Conservation (phyloP, 2,888 invertebrate species). For the Epistrophe grossulariae region DNA sequence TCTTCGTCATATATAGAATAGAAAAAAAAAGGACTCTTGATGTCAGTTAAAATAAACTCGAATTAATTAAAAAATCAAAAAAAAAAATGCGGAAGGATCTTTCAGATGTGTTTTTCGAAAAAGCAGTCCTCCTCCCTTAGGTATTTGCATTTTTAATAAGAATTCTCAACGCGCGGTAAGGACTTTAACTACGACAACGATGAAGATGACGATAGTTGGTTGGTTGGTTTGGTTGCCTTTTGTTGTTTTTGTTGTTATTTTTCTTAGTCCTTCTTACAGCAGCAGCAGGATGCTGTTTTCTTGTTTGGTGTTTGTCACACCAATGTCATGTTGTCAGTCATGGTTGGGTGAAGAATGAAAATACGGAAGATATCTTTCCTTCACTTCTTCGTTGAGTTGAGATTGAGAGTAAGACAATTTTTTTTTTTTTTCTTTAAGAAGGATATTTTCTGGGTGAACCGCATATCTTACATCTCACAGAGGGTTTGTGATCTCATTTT, state of each 20-base stretch:
- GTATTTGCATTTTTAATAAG: conserved; percentile 74
- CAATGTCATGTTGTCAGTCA: conserved; percentile 75
- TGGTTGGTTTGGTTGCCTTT: conserved; percentile 7
- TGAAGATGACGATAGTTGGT: no score
- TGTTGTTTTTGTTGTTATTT: conserved; percentile 6
- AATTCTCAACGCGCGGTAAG: conserved; percentile 34
- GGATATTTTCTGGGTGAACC: conserved; percentile 60
- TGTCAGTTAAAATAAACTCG: conserved; percentile 52
- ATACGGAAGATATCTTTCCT: conserved; percentile 50
- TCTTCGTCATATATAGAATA: background rate
- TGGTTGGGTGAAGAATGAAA: conserved; percentile 67
- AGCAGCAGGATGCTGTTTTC: conserved; percentile 61
- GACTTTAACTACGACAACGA: background rate
- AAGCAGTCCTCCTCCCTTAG: conserved; percentile 22
- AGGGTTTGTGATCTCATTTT: conserved; percentile 62
- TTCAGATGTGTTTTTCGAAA: conserved; percentile 23
- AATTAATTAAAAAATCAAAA: conserved; percentile 67
- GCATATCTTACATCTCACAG: conserved; percentile 21
- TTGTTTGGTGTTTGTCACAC: conserved; percentile 73
- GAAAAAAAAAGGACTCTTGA: conserved; percentile 8
- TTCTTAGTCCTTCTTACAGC: background rate
- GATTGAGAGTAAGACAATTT: background rate
- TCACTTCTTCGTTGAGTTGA: background rate
- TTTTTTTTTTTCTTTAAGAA: conserved; percentile 2
- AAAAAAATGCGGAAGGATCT: conserved; percentile 63